Evolutionary conservation across 2,888 invertebrate genomes (phyloP).

Genomic region (Drosophila niveifrons): DNA sequence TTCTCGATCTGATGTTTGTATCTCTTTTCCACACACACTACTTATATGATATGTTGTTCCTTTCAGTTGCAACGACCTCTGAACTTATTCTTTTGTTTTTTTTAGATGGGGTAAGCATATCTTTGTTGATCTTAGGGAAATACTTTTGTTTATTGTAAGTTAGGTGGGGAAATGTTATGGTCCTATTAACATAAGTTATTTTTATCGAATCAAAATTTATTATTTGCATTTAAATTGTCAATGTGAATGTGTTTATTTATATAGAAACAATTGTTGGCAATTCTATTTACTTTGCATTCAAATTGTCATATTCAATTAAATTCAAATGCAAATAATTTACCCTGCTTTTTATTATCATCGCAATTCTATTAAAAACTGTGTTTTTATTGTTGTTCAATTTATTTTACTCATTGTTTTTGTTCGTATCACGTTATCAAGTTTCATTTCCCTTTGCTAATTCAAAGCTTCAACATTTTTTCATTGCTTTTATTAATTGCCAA

Average conservation of each 20-base stretch:
- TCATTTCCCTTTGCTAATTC: neutral
- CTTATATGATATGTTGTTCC: no score
- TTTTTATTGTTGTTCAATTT: no score
- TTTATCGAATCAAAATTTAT: neutral
- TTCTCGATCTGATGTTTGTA: constrained; percentile 9
- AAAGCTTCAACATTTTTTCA: neutral
- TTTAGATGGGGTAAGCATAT: neutral
- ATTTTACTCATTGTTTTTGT: neutral
- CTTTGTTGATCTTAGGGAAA: neutral
- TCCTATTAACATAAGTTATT: neutral
- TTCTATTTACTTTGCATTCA: neutral
- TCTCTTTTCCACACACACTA: neutral
- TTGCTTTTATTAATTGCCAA: constrained; percentile 27
- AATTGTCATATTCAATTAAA: neutral
- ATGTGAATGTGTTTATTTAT: neutral
- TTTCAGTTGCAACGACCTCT: neutral
- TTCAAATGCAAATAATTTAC: neutral
- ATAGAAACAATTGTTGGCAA: neutral
- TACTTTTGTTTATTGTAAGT: neutral
- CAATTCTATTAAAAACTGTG: neutral
- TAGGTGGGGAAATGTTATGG: neutral
- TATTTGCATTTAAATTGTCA: neutral
- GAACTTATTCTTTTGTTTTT: neutral
- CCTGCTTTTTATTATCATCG: no score
- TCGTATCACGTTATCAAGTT: neutral